Base-by-base conservation (phyloP, 2,888 invertebrate genomes). In the Clanis bilineata region DNA sequence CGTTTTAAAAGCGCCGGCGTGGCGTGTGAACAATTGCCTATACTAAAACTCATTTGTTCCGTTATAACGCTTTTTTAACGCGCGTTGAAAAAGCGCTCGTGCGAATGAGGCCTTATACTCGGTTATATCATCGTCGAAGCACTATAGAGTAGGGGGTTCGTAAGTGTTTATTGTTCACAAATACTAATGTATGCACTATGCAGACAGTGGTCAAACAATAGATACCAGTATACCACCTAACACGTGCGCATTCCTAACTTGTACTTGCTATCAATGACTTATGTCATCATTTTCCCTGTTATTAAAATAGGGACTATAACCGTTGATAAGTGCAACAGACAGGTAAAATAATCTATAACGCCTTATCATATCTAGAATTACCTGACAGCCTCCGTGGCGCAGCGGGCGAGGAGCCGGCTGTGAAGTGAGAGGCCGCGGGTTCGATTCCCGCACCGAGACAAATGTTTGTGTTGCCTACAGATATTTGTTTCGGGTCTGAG, bases 201-300 rank as follows among this genome's bases (percentile, higher is more conserved):
- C 44, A 44, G 12, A 12, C 51, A 51, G 32, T 32, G 51, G 32
- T 32, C 15, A 32, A 51, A 51, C 51, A 51, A 51, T 51, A 7
- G 44, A 25, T 25, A 47, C 25, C 28, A 51, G 10, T 28, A 51
- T 18, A 18, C 28, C 1, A 36, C 12, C 0, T 12, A 36, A 12
- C 36, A 7, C 2, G 51, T n/a, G n/a, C 51, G 18, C 5, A 32
- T 51, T 32, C 12, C 0, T 12, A 36, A 12, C 36, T 2, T 2
- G 51, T n/a, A n/a, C 51, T 9, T 12, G 18, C 32, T 32, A 6
- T 18, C 3, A 10, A 28, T 9, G 18, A 15, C 10, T 10, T 18
- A 32, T 18, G 32, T 18, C 32, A 51, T 25, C 5, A 6, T 32
- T 51, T 36, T 12, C 10, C 3, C 18, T 51, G n/a, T 15, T 32